Percentiles rank a stretch among this genome's conserved stretches.
Conservation (phyloP, 2,113 vertebrate species). For the Tauraco erythrolophus region DNA sequence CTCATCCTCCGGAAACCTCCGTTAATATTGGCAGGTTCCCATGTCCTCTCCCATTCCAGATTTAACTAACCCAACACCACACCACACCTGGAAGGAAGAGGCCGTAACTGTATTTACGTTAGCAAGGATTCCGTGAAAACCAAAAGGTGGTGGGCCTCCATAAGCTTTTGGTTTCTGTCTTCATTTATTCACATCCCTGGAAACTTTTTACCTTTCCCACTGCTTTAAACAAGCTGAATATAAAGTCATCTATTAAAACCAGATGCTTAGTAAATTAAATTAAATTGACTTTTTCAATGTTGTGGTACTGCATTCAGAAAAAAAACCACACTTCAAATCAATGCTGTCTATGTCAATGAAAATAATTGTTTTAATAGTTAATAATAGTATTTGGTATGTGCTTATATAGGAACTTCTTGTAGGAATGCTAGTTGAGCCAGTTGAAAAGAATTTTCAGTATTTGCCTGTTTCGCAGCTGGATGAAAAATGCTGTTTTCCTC, state of each 20-base stretch:
- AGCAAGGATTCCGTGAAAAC: background rate
- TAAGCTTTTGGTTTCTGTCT: background rate
- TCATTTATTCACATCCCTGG: background rate
- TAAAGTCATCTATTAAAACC: background rate
- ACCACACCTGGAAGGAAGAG: background rate
- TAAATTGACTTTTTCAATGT: background rate
- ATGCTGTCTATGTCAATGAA: background rate
- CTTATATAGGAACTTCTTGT: background rate
- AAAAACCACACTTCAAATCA: background rate
- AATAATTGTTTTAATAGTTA: background rate
- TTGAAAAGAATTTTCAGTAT: background rate
- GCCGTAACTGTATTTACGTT: background rate
- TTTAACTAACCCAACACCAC: background rate
- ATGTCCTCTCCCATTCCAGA: background rate
- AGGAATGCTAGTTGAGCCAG: background rate
- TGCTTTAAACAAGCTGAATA: background rate
- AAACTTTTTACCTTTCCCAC: background rate
- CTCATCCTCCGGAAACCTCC: background rate
- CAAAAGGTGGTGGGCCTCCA: background rate
- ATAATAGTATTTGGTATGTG: background rate
- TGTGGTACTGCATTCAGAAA: background rate
- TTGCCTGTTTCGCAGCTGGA: background rate
- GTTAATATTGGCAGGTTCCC: background rate
- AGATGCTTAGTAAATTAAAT: background rate
- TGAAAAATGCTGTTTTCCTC: background rate